Conservation (phyloP, 2,113 vertebrate species). For the Ophthalmolycus amberensis region DNA sequence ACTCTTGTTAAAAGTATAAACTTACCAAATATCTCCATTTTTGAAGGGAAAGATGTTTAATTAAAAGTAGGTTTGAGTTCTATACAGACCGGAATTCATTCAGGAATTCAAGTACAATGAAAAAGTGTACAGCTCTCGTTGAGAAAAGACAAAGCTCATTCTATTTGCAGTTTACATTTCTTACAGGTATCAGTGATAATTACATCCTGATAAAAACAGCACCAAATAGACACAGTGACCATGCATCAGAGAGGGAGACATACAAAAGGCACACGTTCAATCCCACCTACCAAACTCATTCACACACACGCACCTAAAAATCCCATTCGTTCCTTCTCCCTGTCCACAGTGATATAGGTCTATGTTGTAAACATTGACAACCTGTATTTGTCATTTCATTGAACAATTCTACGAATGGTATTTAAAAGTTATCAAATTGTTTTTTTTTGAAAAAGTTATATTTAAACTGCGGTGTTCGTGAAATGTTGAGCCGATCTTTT, state of each 20-base stretch:
- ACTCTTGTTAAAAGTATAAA: neutral
- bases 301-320: constrained; percentile 31
- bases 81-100: constrained; percentile 75
- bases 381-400: constrained; percentile 65
- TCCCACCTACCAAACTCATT: constrained; percentile 24
- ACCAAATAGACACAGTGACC: constrained; percentile 81
- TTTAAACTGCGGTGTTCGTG: constrained; percentile 39
- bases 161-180: constrained; percentile 77
- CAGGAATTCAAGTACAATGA: constrained; percentile 78
- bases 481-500: constrained; percentile 37
- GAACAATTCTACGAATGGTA: constrained; percentile 66
- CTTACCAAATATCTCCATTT: neutral
- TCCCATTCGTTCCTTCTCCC: constrained; percentile 57
- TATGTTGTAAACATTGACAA: constrained; percentile 83
- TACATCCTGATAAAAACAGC: constrained; percentile 80
- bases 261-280: constrained; percentile 66
- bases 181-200: constrained; percentile 78
- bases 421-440: constrained; percentile 71
- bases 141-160: constrained; percentile 64
- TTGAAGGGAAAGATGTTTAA: constrained; percentile 62
- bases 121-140: constrained; percentile 72
- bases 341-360: constrained; percentile 85
- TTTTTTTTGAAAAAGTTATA: constrained; percentile 44
- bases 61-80: constrained; percentile 69
- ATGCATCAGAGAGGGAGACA: constrained; percentile 80